Percentiles rank a stretch among this genome's conserved stretches.
phyloP scores from a whole-genome alignment of 92 coral and sea anemone genomes.

The Muricea muricata region DNA sequence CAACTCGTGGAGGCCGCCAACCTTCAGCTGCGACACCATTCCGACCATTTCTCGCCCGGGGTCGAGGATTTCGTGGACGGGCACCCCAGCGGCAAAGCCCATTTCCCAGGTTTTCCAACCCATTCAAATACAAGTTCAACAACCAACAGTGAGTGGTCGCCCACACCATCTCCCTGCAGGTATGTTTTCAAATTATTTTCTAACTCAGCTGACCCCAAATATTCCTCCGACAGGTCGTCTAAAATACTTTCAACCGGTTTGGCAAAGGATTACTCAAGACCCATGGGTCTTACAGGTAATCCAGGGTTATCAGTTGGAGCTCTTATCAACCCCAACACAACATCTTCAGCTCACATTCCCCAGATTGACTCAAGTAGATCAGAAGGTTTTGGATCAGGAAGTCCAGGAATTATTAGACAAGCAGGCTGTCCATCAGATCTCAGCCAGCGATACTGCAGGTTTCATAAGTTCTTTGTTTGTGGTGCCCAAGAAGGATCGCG shows the following conservation, averaged over 20 bases:
- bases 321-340: not conserved
- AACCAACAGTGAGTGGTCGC: not conserved
- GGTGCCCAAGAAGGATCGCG: not conserved
- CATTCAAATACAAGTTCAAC: not conserved
- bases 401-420: not conserved
- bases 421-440: not conserved
- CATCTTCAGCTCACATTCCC: too few species aligned
- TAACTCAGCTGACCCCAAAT: not conserved
- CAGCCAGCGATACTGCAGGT: not conserved
- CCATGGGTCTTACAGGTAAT: conserved; percentile 2
- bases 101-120: conserved; percentile 14
- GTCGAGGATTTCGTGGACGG: not conserved
- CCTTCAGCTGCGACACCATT: not conserved
- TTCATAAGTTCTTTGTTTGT: not conserved
- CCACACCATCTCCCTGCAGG: not conserved
- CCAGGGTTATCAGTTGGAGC: not conserved
- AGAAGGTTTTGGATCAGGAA: not conserved
- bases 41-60: not conserved
- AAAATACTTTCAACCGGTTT: not conserved
- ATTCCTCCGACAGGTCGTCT: not conserved
- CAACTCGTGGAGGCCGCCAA: conserved; percentile 23
- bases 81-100: not conserved
- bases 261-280: not conserved
- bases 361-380: not conserved
- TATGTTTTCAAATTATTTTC: conserved; percentile 11